Base-by-base conservation (phyloP, 1,140 invertebrate genomes). In the Amphibalanus amphitrite region DNA sequence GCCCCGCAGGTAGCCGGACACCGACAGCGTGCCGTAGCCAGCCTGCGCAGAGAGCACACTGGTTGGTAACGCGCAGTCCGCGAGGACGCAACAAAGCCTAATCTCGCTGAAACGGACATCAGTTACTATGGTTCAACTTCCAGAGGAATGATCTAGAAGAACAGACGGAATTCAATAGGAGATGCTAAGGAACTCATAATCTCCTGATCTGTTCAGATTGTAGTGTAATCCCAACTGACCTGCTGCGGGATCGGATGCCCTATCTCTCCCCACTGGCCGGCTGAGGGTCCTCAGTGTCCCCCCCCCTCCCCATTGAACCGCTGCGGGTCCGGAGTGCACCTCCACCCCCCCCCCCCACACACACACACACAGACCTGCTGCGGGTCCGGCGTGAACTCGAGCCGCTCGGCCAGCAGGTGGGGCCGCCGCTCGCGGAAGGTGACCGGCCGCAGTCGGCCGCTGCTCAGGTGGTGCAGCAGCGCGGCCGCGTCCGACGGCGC, bases 1-100 rank as follows among this genome's bases (percentile, higher is more conserved):
- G 0, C 92, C 91, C 77, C 91, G 82, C 69, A 98, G 79, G 81
- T 89, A 96, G 3, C 95, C 95, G 73, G 88, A 88, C 0, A 97
- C 79, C 82, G 89, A 89, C 33, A 97, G 79, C 47, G 87, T 91
- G 28, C 92, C 92, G 76, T 80, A 79, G 70, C 71, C 76, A 75
- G 67, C 75, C 78, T 79, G 72, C 64, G 59, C 73, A 67, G 71
- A 74, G 72, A 76, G 76, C 65, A 65, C 64, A 65, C 64, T 13
- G 28, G 4, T 10, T 20, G 0, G 65, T 8, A 3, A 28, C n/a
- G 17, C 3, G 0, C 65, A 67, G 8, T 10, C 65, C 64, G 26
- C 26, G 64, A 3, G 64, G 26, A 8, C 8, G 10, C 10, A 6
- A 10, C 4, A 23, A 6, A 65, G 10, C 20, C 20, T n/a, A 8